Percentiles rank a stretch among this genome's conserved stretches.
These are phyloP conservation scores for Micrasema longulum DNA, from an alignment of 1,140 invertebrate species.

Conservation along the genomic window DNA sequence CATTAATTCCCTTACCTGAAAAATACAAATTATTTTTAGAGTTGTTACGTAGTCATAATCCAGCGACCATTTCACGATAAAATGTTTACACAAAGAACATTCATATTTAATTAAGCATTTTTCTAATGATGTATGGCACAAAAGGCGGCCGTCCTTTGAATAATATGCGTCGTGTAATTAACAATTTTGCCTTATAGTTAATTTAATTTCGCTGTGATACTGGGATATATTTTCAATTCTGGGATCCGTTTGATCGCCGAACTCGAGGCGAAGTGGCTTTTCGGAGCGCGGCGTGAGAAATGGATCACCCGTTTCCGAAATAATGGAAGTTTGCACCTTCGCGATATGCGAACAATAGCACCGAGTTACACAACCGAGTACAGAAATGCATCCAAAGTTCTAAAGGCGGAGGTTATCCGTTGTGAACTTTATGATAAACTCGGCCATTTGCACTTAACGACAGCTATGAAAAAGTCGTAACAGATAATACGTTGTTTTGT, in stretches of 20 bases:
- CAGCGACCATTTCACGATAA: too few relatives aligned
- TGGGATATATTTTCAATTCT: too few relatives aligned
- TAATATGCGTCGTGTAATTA: neutral
- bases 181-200: slow-evolving; percentile 1
- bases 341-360: neutral
- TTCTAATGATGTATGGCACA: neutral
- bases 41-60: too few relatives aligned
- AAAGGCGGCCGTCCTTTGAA: neutral
- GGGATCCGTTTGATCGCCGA: too few relatives aligned
- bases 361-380: neutral
- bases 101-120: slow-evolving; percentile 5
- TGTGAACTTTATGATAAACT: neutral
- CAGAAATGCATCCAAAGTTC: neutral
- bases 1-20: too few relatives aligned
- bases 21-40: too few relatives aligned
- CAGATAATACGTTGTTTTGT: too few relatives aligned
- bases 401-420: neutral
- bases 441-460: too few relatives aligned
- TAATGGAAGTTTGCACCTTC: neutral
- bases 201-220: too few relatives aligned
- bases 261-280: neutral
- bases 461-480: too few relatives aligned
- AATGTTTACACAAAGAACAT: neutral
- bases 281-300: neutral
- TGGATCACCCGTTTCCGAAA: slow-evolving; percentile 18